These are phyloP conservation scores for Drosophila kohkoa DNA, from an alignment of 1,140 invertebrate genomes.

Conservation along the genomic window DNA sequence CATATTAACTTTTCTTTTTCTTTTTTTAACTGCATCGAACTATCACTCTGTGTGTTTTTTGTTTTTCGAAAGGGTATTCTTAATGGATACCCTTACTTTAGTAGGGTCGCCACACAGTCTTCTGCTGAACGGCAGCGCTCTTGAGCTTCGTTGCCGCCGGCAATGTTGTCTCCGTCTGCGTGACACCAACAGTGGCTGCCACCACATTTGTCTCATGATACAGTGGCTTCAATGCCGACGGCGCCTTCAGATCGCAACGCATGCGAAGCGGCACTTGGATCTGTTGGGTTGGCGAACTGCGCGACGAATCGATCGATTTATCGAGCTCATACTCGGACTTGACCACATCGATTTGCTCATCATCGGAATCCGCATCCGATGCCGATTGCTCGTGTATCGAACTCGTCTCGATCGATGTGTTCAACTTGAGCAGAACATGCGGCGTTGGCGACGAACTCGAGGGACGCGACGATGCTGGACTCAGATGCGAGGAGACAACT, in stretches of 20 bases:
- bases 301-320: slow-evolving; percentile 74
- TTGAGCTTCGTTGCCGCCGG: slow-evolving; percentile 83
- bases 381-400: slow-evolving; percentile 88
- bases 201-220: slow-evolving; percentile 67
- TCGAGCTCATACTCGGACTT: slow-evolving; percentile 89
- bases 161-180: slow-evolving; percentile 86
- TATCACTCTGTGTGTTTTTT: slow-evolving; percentile 55
- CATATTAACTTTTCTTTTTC: slow-evolving; percentile 4
- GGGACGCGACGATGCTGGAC: slow-evolving; percentile 86
- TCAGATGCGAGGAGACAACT: slow-evolving; percentile 74
- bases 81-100: slow-evolving; percentile 77
- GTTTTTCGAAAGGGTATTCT: not conserved
- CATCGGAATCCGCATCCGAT: slow-evolving; percentile 88
- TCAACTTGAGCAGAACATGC: slow-evolving; percentile 85
- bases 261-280: slow-evolving; percentile 53
- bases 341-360: slow-evolving; percentile 90
- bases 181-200: slow-evolving; percentile 75
- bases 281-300: slow-evolving; percentile 68
- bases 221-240: slow-evolving; percentile 85
- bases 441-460: slow-evolving; percentile 85
- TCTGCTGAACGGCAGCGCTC: slow-evolving; percentile 86
- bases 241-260: slow-evolving; percentile 88
- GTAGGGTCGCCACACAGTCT: slow-evolving; percentile 92
- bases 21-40: slow-evolving; percentile 21
- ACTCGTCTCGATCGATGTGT: slow-evolving; percentile 86